A percentile compares a stretch with the other conserved stretches of the same genome.
phyloP scores from a whole-genome alignment of 2,888 invertebrate species.

The Nemotelus pantherinus region DNA sequence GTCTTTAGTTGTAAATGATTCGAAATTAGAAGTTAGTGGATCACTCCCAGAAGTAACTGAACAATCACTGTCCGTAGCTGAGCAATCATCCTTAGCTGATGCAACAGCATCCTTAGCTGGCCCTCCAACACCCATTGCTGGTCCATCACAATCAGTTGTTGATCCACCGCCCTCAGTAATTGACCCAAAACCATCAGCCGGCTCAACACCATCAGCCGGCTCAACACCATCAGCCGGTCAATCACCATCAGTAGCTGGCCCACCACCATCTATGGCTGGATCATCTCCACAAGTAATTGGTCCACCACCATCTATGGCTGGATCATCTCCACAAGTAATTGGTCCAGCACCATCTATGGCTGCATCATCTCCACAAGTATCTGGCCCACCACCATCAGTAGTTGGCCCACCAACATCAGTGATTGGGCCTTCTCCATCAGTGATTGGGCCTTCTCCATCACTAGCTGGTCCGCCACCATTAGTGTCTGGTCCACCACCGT shows the following conservation, averaged over 20 bases:
- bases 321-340: no score
- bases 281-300: no score
- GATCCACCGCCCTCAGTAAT: neutral
- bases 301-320: no score
- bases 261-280: neutral
- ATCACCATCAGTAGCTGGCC: neutral
- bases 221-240: neutral
- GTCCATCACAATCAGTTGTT: neutral
- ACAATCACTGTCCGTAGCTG: neutral
- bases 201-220: neutral
- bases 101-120: constrained; percentile 17
- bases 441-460: neutral
- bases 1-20: no score
- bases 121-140: neutral
- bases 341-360: no score
- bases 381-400: neutral
- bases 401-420: no score
- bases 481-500: neutral
- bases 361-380: no score
- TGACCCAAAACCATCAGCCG: neutral
- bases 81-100: constrained; percentile 9
- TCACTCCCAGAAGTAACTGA: neutral
- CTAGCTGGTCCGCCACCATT: neutral
- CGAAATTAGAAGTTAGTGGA: neutral
- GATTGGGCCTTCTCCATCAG: neutral